Percentiles rank a stretch among this genome's conserved stretches.
Conservation (phyloP, 1,140 invertebrate genomes). For the Nasonia giraulti region DNA sequence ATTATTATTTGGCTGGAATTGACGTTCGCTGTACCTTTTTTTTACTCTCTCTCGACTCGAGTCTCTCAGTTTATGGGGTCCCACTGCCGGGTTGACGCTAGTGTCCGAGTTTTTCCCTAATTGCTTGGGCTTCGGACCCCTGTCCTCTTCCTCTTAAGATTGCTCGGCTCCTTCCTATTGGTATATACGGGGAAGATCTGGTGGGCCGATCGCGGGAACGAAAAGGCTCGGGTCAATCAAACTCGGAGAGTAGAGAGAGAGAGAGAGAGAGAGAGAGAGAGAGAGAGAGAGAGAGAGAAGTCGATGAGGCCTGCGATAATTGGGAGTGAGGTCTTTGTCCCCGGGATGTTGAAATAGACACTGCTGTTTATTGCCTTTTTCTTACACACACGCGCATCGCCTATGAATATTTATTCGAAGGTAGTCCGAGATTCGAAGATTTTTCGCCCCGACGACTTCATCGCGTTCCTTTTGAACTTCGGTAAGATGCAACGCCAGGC, state of each 20-base stretch:
- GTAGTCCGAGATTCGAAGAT: too few relatives aligned
- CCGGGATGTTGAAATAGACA: neutral
- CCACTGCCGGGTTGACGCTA: neutral
- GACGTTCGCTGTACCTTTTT: neutral
- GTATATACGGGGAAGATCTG: neutral
- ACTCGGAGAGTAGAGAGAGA: neutral
- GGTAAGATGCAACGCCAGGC: too few relatives aligned
- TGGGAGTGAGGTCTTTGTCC: constrained; percentile 1
- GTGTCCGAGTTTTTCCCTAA: constrained; percentile 20
- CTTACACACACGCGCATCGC: neutral
- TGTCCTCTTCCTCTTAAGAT: neutral
- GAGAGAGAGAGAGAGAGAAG: neutral
- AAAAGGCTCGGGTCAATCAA: constrained; percentile 14
- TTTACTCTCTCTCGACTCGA: neutral
- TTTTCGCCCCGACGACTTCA: too few relatives aligned
- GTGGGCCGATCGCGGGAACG: neutral
- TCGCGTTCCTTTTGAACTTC: too few relatives aligned
- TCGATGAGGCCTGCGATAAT: constrained; percentile 22
- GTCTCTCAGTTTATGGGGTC: neutral
- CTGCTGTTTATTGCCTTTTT: neutral
- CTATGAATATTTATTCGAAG: constrained; percentile 10
- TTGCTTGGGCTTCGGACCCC: neutral
- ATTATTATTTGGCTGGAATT: constrained; percentile 36
- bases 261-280: neutral
- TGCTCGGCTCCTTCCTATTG: neutral